phyloP scores from a whole-genome alignment of 2,888 invertebrate genomes.

The Eupithecia insigniata region DNA sequence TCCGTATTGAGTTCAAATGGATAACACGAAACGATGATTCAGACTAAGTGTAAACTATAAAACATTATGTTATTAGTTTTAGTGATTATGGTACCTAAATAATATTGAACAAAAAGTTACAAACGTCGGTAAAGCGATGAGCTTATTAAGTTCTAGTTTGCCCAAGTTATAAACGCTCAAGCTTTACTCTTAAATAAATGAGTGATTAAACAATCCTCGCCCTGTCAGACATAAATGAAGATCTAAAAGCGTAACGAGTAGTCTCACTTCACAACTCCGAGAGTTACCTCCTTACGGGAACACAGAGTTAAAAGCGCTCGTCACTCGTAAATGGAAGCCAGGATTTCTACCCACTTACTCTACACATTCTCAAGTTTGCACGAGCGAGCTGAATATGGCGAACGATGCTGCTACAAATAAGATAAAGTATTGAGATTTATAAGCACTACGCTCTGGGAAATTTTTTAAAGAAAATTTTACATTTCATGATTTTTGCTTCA shows the following conservation, averaged over 20 bases:
- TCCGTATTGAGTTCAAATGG: background rate
- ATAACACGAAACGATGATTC: background rate
- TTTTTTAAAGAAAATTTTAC: background rate
- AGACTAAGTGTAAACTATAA: background rate
- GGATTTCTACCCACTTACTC: constrained; percentile 54
- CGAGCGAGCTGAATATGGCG: constrained; percentile 48
- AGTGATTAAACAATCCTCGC: constrained; percentile 10
- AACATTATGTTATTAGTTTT: background rate
- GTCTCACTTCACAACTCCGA: constrained; percentile 43
- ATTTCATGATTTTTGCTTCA: background rate
- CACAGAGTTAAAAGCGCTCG: constrained; percentile 45
- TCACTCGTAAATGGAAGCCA: constrained; percentile 53
- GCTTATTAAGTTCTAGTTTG: background rate
- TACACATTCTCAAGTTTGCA: constrained; percentile 55
- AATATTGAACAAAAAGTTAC: background rate
- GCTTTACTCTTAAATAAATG: constrained; percentile 4
- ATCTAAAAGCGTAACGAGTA: constrained; percentile 36
- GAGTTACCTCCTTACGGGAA: constrained; percentile 44
- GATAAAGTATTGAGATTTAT: background rate
- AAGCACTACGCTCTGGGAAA: background rate
- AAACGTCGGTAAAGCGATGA: background rate
- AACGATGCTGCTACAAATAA: background rate
- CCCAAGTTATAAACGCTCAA: constrained; percentile 1
- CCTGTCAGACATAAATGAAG: constrained; percentile 28
- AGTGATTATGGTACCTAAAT: background rate